These are phyloP conservation scores for Nematopogon swammerdamellus DNA, from an alignment of 2,888 invertebrate species.

Conservation along the genomic window DNA sequence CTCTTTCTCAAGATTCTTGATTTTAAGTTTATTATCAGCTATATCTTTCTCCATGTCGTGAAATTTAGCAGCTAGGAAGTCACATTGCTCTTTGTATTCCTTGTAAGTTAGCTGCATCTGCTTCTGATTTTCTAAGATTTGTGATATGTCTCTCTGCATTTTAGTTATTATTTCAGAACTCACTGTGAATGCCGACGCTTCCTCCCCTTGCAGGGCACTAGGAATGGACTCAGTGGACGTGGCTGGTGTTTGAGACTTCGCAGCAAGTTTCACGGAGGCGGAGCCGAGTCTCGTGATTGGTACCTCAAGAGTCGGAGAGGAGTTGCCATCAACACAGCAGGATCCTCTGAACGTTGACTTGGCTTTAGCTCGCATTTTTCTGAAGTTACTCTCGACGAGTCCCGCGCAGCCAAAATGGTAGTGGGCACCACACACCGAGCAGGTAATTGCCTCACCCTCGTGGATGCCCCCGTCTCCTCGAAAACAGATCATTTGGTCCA, in stretches of 20 bases:
- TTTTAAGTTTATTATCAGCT: background rate
- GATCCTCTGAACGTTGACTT: background rate
- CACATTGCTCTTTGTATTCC: background rate
- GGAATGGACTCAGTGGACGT: background rate
- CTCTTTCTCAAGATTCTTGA: background rate
- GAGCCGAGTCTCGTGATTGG: background rate
- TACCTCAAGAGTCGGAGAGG: background rate
- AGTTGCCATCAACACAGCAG: background rate
- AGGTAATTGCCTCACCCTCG: background rate
- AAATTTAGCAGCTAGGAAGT: background rate
- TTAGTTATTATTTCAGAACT: background rate
- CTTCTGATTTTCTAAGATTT: background rate
- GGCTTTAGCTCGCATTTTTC: background rate
- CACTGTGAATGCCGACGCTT: background rate
- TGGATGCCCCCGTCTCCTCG: background rate
- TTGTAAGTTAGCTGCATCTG: background rate
- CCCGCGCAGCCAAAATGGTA: background rate
- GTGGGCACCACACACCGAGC: background rate
- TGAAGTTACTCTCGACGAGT: background rate
- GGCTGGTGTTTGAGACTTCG: too few species aligned
- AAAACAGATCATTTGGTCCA: background rate
- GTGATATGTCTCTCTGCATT: background rate
- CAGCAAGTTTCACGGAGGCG: background rate
- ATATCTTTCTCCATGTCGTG: background rate
- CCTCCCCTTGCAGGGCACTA: background rate